phyloP scores from a whole-genome alignment of 37 sponge, comb jelly and placozoan genomes.

The Agelas oroides region DNA sequence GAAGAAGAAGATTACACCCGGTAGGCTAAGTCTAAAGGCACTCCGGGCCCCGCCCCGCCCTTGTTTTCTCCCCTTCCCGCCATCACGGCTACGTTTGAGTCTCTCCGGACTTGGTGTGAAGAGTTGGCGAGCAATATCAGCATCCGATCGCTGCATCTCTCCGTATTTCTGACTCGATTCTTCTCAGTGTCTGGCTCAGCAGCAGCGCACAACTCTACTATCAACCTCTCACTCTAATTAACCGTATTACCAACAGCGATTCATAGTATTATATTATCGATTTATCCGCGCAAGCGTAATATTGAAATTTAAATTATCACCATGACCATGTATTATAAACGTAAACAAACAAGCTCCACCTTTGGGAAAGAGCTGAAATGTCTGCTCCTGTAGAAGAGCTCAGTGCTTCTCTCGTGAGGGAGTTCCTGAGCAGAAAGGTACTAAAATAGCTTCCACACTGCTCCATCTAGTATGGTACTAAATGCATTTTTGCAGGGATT shows the following conservation, averaged over 20 bases:
- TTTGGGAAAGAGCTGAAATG: neutral
- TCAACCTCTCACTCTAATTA: neutral
- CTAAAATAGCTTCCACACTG: neutral
- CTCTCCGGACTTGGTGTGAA: no score
- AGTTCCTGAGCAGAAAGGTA: conserved; percentile 74
- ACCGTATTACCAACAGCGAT: neutral
- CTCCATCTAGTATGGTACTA: no score
- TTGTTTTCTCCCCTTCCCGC: neutral
- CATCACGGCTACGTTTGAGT: neutral
- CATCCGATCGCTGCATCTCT: no score
- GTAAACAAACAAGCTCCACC: no score
- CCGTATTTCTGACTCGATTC: no score
- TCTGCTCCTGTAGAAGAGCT: conserved; percentile 56
- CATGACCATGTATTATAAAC: neutral
- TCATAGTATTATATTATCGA: neutral
- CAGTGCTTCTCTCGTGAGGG: conserved; percentile 56
- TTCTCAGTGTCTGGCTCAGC: no score
- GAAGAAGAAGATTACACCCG: conserved; percentile 33
- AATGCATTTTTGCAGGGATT: conserved; percentile 44
- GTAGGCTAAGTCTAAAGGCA: conserved; percentile 14
- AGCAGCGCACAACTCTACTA: no score
- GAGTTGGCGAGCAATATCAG: no score
- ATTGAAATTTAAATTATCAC: conserved; percentile 1
- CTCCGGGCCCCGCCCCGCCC: neutral
- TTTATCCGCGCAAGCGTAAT: neutral